Evolutionary conservation across 2,888 invertebrate species (phyloP).

Genomic region (Volucella inflata): DNA sequence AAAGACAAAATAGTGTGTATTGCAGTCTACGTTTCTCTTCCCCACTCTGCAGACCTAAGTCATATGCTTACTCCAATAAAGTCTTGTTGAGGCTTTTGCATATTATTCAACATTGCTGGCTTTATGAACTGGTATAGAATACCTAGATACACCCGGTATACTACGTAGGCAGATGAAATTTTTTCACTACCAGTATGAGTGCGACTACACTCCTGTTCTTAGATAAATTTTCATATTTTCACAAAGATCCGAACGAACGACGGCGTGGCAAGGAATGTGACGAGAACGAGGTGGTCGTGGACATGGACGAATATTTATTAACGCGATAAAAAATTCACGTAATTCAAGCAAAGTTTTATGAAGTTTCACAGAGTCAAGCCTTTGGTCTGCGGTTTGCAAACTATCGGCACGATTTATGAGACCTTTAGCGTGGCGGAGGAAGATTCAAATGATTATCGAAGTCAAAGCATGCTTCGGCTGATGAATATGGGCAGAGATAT

Average conservation of each 20-base stretch:
- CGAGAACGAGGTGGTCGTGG: slow-evolving; percentile 21
- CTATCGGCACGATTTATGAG: slow-evolving; percentile 2
- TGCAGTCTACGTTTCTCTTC: slow-evolving; percentile 39
- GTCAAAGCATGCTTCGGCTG: neutral
- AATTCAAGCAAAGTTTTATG: slow-evolving; percentile 67
- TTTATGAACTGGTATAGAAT: slow-evolving; percentile 54
- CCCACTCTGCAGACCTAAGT: neutral
- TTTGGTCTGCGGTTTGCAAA: slow-evolving; percentile 34
- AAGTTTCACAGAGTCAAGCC: slow-evolving; percentile 53
- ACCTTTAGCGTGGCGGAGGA: neutral
- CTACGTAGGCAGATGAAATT: slow-evolving; percentile 48
- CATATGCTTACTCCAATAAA: neutral
- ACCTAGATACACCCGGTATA: slow-evolving; percentile 36
- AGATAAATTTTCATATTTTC: slow-evolving; percentile 50
- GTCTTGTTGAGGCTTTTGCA: slow-evolving; percentile 53
- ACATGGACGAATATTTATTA: slow-evolving; percentile 44
- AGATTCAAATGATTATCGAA: no score
- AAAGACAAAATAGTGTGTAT: slow-evolving; percentile 67
- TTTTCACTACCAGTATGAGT: slow-evolving; percentile 2
- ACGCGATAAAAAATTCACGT: slow-evolving; percentile 60
- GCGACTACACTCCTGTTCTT: neutral
- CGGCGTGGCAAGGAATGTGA: slow-evolving; percentile 12
- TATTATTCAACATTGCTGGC: slow-evolving; percentile 45
- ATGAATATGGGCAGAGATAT: no score
- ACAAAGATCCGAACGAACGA: slow-evolving; percentile 30